Evolutionary conservation across 2,797 vertebrate species (phyloP).

Genomic region (Mus caroli): DNA sequence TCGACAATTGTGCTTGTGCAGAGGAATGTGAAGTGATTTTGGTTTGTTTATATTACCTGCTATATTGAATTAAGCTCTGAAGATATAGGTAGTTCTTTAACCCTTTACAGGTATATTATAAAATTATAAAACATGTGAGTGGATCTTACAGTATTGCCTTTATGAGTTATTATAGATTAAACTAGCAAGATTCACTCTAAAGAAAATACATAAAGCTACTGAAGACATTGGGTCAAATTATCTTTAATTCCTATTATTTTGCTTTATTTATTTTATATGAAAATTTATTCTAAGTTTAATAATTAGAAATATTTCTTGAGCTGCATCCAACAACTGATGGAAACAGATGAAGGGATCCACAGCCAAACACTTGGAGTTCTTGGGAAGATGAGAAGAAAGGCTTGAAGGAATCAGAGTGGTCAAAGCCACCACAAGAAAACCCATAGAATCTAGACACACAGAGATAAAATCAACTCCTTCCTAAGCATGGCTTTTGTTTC

Average conservation of each 20-base stretch:
- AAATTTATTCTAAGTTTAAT: background rate
- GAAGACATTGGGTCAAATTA: background rate
- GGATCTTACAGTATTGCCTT: background rate
- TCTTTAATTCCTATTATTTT: background rate
- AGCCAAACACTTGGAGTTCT: background rate
- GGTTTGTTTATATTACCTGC: background rate
- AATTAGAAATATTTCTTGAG: background rate
- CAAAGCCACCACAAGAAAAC: background rate
- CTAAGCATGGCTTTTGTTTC: background rate
- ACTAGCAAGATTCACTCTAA: background rate
- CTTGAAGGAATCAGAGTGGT: background rate
- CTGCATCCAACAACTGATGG: background rate
- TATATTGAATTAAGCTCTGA: background rate
- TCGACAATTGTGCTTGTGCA: background rate
- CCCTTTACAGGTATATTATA: background rate
- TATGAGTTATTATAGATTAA: background rate
- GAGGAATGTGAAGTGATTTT: conserved; percentile 8
- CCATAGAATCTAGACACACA: background rate
- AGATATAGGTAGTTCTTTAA: background rate
- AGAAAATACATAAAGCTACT: background rate
- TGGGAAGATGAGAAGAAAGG: background rate
- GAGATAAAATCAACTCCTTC: background rate
- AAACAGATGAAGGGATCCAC: background rate
- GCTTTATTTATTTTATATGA: background rate
- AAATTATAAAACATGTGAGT: conserved; percentile 3